Evolutionary conservation across 2,113 vertebrate genomes (phyloP).

Genomic region (Scalopus aquaticus): DNA sequence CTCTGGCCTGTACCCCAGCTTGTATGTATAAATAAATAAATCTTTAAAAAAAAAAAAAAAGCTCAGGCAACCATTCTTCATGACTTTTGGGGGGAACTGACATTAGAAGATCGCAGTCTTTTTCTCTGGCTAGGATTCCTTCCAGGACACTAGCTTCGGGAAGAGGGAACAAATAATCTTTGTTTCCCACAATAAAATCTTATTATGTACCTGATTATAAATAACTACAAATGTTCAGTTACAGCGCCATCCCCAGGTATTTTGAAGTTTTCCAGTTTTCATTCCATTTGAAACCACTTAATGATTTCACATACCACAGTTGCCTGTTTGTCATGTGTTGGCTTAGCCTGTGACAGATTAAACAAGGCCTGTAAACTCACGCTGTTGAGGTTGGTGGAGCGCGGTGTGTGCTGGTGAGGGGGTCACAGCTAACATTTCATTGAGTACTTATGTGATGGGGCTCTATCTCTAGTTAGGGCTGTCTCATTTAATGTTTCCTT

Average conservation of each 20-base stretch:
- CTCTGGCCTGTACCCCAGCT: too few species aligned
- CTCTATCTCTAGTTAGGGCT: background rate
- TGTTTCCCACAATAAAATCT: background rate
- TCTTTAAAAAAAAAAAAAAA: too few species aligned
- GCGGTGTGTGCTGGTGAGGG: background rate
- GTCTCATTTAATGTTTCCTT: background rate
- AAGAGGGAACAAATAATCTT: background rate
- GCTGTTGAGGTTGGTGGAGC: background rate
- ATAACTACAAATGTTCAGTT: background rate
- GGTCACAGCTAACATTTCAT: background rate
- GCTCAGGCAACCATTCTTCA: background rate
- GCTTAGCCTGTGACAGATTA: background rate
- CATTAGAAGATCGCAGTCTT: background rate
- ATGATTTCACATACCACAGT: background rate
- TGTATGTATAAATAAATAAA: too few species aligned
- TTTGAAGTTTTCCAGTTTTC: conserved; percentile 19
- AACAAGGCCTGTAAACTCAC: background rate
- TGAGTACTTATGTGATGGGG: background rate
- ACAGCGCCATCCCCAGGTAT: background rate
- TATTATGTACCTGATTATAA: background rate
- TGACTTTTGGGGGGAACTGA: background rate
- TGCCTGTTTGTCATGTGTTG: background rate
- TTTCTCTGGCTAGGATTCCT: background rate
- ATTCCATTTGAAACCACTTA: background rate
- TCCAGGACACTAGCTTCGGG: background rate